Evolutionary conservation across 2,888 invertebrate species (phyloP).

Genomic region (Xylota sylvarum): DNA sequence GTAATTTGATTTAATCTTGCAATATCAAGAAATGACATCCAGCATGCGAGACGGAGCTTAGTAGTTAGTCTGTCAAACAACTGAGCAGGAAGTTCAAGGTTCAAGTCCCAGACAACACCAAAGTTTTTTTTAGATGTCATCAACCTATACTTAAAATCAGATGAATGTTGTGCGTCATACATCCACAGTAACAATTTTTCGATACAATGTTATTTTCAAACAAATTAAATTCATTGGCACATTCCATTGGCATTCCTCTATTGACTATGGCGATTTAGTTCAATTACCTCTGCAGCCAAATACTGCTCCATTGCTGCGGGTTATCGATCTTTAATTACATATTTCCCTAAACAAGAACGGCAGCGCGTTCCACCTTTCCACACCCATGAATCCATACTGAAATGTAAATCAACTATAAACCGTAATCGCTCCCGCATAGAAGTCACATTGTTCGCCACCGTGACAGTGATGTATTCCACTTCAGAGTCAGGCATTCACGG

Average conservation of each 20-base stretch:
- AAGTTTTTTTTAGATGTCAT: too few species aligned
- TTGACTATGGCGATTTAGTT: not conserved
- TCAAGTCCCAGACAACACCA: too few species aligned
- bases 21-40: too few species aligned
- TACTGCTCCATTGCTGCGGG: not conserved
- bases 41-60: too few species aligned
- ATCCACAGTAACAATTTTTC: too few species aligned
- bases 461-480: conserved; percentile 34
- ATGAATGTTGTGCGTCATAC: too few species aligned
- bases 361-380: conserved; percentile 23
- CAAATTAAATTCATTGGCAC: not conserved
- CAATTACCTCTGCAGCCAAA: not conserved
- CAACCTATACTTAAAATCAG: too few species aligned
- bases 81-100: too few species aligned
- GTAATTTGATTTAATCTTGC: too few species aligned
- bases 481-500: conserved; percentile 1
- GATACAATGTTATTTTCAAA: too few species aligned
- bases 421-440: conserved; percentile 32
- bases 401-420: conserved; percentile 40
- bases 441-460: conserved; percentile 38
- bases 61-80: too few species aligned
- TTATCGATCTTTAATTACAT: conserved; percentile 22
- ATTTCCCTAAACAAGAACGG: conserved; percentile 4
- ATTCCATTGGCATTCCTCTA: not conserved
- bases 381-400: conserved; percentile 40